phyloP scores from a whole-genome alignment of 2,113 vertebrate genomes.

The Anseranas semipalmata region DNA sequence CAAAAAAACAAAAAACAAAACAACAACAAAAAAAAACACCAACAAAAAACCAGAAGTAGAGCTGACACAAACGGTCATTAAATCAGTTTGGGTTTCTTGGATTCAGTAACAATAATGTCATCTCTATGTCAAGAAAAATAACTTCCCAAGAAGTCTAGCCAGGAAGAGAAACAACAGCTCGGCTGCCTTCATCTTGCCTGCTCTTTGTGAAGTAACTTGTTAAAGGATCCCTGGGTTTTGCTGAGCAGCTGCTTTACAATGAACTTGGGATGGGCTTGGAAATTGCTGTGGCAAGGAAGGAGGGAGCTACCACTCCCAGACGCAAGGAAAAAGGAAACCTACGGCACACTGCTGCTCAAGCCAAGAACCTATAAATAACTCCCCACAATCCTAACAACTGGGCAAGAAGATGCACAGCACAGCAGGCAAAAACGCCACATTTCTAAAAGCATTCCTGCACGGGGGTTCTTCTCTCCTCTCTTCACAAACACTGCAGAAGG shows the following conservation, averaged over 20 bases:
- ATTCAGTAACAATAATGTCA: slow-evolving; percentile 5
- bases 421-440: background rate
- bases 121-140: background rate
- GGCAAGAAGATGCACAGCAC: background rate
- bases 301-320: background rate
- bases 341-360: background rate
- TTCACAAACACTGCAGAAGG: background rate
- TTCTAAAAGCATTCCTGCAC: background rate
- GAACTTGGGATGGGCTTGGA: background rate
- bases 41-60: background rate
- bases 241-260: background rate
- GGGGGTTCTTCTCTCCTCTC: background rate
- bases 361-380: background rate
- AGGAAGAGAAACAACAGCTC: background rate
- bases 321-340: background rate
- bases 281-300: background rate
- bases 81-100: background rate
- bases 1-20: too few relatives aligned
- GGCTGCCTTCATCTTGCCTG: background rate
- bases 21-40: too few relatives aligned
- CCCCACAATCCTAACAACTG: background rate
- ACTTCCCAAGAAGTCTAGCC: background rate
- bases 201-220: background rate
- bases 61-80: slow-evolving; percentile 7
- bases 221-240: background rate